Evolutionary conservation across 2,888 invertebrate species (phyloP).

Genomic region (Andrena praecox): DNA sequence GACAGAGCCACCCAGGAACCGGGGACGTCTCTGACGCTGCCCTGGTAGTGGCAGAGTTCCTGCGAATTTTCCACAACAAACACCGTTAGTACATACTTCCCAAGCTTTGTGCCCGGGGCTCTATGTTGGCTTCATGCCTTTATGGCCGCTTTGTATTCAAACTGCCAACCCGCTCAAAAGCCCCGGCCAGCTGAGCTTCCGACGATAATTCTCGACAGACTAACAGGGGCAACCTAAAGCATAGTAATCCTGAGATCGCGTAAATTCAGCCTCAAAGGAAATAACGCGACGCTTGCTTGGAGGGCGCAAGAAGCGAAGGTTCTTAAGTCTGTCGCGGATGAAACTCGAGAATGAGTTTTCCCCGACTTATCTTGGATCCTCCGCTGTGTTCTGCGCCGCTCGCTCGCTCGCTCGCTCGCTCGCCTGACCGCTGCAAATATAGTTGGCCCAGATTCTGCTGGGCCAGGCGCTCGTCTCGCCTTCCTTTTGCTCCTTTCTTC

Average conservation of each 20-base stretch:
- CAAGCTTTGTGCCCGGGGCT: too few relatives aligned
- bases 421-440: constrained; percentile 64
- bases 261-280: too few relatives aligned
- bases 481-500: constrained; percentile 39
- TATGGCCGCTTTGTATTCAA: too few relatives aligned
- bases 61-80: constrained; percentile 81
- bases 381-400: constrained; percentile 22
- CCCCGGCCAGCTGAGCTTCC: too few relatives aligned
- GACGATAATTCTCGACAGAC: too few relatives aligned
- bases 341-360: constrained; percentile 49
- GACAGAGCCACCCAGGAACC: constrained; percentile 94
- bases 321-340: constrained; percentile 5
- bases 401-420: constrained; percentile 14
- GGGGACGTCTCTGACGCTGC: constrained; percentile 89
- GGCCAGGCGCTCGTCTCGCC: constrained; percentile 49
- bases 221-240: too few relatives aligned
- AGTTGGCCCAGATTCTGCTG: constrained; percentile 71
- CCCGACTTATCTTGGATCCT: constrained; percentile 51
- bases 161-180: too few relatives aligned
- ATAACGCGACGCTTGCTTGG: too few relatives aligned
- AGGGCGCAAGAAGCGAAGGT: background rate
- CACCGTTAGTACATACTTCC: too few relatives aligned
- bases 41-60: constrained; percentile 93
- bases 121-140: too few relatives aligned
- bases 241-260: too few relatives aligned